Base-by-base conservation (phyloP, 2,797 vertebrate genomes). In the Eidolon dupreanum region DNA sequence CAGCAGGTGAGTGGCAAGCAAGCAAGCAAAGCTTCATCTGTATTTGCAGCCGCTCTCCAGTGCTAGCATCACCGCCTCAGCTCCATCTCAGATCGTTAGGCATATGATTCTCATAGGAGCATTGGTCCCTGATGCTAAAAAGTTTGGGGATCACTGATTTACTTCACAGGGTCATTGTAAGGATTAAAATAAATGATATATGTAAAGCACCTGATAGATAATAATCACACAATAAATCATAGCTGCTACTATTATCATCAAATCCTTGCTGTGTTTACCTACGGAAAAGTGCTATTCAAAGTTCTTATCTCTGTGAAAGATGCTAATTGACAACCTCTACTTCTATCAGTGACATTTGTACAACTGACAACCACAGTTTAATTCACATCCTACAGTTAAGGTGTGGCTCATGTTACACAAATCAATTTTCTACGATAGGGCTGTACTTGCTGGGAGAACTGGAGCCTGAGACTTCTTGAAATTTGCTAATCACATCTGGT, bases 401-500 rank as follows among this genome's bases (percentile, higher is more conserved):
- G 95, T 88, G 95, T 94, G 96, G 95, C 81, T 97, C 97, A 97
- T 95, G 93, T 86, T 96, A 93, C 94, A 97, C 95, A 97, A 97
- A 57, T 98, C 94, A 82, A 96, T 95, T 98, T 97, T 98, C 97
- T 98, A 98, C 97, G 97, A 91, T 98, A 98, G 93, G 93, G 78
- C 96, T 75, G 22, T 59, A 96, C 77, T 98, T 98, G 98, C 97
- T 96, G 97, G 96, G 97, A 98, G 96, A 98, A 94, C 93, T 95
- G 95, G 94, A 51, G 97, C 95, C 96, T 15, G 71, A 98, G 86
- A 97, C 96, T 97, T 97, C 98, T 97, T 96, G 98, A 98, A 98
- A 98, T 98, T 98, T 97, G 96, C 97, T 98, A 97, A 97, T 98
- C 98, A 98, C 98, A 99, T 99, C 98, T 99, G 98, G 98, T 99